These are phyloP conservation scores for Actenoides hombroni DNA, from an alignment of 2,113 vertebrate species.

Conservation along the genomic window DNA sequence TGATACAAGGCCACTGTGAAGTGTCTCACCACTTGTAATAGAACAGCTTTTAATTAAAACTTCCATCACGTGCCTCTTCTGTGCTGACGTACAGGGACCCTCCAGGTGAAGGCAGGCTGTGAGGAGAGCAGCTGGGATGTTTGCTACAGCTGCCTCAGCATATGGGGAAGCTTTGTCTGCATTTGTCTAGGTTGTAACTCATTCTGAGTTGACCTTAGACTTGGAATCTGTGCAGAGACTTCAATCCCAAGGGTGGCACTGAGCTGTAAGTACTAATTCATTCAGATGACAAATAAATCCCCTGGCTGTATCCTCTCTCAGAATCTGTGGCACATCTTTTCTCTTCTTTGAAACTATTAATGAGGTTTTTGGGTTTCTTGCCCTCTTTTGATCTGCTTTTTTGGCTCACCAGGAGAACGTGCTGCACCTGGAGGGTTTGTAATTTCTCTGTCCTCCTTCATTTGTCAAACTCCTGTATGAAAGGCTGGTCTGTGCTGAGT, in stretches of 20 bases:
- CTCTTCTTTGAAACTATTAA: background rate
- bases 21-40: background rate
- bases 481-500: background rate
- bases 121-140: background rate
- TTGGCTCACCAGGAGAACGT: background rate
- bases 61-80: background rate
- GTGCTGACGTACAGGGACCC: background rate
- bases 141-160: background rate
- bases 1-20: background rate
- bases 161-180: background rate
- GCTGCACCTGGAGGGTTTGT: background rate
- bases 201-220: background rate
- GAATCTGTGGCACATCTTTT: background rate
- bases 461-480: background rate
- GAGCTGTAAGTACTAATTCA: background rate
- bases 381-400: background rate
- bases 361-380: background rate
- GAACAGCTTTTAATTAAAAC: background rate
- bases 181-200: background rate
- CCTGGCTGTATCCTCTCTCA: background rate
- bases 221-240: background rate
- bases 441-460: background rate
- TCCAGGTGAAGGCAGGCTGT: background rate
- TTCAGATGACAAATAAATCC: background rate
- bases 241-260: background rate